phyloP scores from a whole-genome alignment of 2,797 vertebrate genomes.

The Coluber constrictor region DNA sequence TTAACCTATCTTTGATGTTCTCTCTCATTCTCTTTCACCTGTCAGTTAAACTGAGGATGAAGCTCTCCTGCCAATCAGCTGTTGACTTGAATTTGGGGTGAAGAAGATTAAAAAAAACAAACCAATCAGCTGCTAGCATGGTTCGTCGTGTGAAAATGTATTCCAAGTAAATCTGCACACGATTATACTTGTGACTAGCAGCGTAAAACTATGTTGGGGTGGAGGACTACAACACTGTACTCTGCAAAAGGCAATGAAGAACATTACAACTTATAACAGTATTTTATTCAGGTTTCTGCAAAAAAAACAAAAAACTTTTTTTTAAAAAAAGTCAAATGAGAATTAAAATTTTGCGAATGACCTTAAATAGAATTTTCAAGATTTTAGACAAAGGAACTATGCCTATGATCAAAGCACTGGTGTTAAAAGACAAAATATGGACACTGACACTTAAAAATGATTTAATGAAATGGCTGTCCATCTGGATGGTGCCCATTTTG shows the following conservation, averaged over 20 bases:
- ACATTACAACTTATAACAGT: conserved; percentile 78
- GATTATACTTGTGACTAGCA: conserved; percentile 68
- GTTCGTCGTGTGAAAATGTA: conserved; percentile 70
- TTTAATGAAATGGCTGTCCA: conserved; percentile 50
- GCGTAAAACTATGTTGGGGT: conserved; percentile 74
- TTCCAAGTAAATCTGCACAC: conserved; percentile 63
- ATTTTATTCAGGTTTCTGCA: conserved; percentile 84
- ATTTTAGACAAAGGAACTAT: conserved; percentile 71
- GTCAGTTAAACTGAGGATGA: conserved; percentile 72
- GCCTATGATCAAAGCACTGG: conserved; percentile 75
- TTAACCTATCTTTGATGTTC: conserved; percentile 75
- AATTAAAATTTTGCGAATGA: conserved; percentile 78
- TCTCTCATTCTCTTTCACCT: conserved; percentile 95
- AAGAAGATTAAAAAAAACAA: neutral
- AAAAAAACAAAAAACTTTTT: conserved; percentile 79
- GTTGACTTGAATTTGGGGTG: conserved; percentile 71
- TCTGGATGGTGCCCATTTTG: conserved; percentile 57
- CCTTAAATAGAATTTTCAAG: conserved; percentile 79
- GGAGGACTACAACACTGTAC: conserved; percentile 74
- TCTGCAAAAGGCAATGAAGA: conserved; percentile 72
- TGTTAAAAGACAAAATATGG: conserved; percentile 63
- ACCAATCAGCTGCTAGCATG: conserved; percentile 73
- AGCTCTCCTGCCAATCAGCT: conserved; percentile 71
- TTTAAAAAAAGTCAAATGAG: conserved; percentile 76
- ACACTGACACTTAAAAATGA: conserved; percentile 62